phyloP scores from a whole-genome alignment of 2,797 vertebrate genomes.

The Notamacropus eugenii region DNA sequence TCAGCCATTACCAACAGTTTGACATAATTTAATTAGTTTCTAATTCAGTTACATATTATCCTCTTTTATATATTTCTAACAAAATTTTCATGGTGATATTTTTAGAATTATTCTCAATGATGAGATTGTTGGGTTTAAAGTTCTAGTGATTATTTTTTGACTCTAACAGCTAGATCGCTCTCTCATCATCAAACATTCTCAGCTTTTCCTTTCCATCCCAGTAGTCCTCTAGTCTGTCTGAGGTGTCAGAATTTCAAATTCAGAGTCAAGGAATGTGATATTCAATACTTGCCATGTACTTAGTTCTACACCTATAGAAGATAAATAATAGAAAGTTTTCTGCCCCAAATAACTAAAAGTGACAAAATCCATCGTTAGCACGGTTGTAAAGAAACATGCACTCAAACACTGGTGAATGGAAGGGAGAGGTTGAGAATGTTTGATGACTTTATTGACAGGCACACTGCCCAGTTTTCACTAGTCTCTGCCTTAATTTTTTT shows the following conservation, averaged over 20 bases:
- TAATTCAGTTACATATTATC: neutral
- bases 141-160: neutral
- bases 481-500: no score
- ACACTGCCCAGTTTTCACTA: neutral
- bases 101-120: neutral
- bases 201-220: no score
- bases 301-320: no score
- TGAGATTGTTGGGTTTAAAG: neutral
- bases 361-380: no score
- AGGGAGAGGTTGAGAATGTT: neutral
- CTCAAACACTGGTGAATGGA: neutral
- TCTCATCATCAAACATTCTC: no score
- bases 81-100: neutral
- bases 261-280: no score
- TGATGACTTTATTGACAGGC: neutral
- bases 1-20: neutral
- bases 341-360: no score
- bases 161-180: neutral
- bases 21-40: neutral
- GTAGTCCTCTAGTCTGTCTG: no score
- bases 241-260: no score
- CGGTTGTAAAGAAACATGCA: no score
- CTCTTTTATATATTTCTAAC: neutral
- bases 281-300: no score
- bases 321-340: no score